Evolutionary conservation across 2,113 vertebrate genomes (phyloP).

Genomic region (Motacilla tschutschensis): DNA sequence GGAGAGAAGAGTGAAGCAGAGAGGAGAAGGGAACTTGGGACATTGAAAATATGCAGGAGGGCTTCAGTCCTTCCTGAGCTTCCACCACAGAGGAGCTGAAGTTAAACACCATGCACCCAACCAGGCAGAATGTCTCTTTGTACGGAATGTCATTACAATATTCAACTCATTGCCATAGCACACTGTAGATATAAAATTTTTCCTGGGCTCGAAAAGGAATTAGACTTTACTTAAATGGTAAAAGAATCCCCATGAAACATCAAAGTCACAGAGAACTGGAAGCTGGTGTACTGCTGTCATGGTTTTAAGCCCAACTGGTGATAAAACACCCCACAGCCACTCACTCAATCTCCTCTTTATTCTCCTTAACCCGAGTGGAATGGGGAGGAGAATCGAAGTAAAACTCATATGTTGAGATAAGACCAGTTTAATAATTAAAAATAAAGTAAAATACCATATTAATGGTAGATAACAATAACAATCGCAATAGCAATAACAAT

Average conservation of each 20-base stretch:
- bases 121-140: neutral
- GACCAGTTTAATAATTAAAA: neutral
- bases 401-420: neutral
- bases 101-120: neutral
- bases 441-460: neutral
- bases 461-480: neutral
- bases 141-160: neutral
- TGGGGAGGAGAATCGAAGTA: fast-evolving
- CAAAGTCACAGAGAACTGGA: neutral
- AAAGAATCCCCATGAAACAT: neutral
- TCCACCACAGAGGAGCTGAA: neutral
- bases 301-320: neutral
- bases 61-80: neutral
- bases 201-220: neutral
- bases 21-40: neutral
- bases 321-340: neutral
- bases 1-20: neutral
- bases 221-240: neutral
- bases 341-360: neutral
- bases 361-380: neutral
- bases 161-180: neutral
- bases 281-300: neutral
- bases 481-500: neutral
- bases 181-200: neutral
- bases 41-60: fast-evolving